These are phyloP conservation scores for Carterocephalus palaemon DNA, from an alignment of 2,888 invertebrate species.

Conservation along the genomic window DNA sequence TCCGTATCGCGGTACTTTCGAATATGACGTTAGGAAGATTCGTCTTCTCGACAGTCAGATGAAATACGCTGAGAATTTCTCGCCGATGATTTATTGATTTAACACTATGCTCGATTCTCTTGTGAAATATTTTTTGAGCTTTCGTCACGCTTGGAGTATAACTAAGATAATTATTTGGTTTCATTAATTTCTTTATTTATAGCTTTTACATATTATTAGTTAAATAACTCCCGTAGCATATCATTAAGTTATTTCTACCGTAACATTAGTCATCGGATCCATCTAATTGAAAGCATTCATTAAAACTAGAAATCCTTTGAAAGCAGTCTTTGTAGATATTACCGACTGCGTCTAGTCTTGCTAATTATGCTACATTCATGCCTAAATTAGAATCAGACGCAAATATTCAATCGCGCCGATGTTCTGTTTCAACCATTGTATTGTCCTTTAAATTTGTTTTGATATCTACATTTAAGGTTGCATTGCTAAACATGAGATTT, in stretches of 20 bases:
- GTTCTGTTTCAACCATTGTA: constrained; percentile 24
- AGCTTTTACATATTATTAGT: too few relatives aligned
- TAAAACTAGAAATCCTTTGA: constrained; percentile 18
- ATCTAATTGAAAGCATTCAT: constrained; percentile 21
- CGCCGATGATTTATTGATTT: constrained; percentile 1
- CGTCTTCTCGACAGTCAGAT: constrained; percentile 1
- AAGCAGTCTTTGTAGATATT: constrained; percentile 21
- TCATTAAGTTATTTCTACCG: too few relatives aligned
- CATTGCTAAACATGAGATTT: constrained; percentile 24
- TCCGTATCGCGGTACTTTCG: constrained; percentile 58
- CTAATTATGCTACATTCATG: constrained; percentile 23
- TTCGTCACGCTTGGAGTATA: constrained; percentile 1
- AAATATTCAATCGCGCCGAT: constrained; percentile 22
- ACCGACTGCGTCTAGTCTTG: constrained; percentile 21
- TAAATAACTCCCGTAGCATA: too few relatives aligned
- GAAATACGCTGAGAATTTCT: constrained; percentile 12
- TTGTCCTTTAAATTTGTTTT: constrained; percentile 25
- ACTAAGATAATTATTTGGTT: too few relatives aligned
- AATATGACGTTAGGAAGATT: constrained; percentile 28
- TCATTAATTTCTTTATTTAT: too few relatives aligned
- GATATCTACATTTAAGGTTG: constrained; percentile 26
- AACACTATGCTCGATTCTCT: too few relatives aligned
- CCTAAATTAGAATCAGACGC: constrained; percentile 23
- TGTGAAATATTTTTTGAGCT: neutral
- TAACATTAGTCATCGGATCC: constrained; percentile 12